phyloP scores from a whole-genome alignment of 1,140 invertebrate species.

The Bombus terrestris region DNA sequence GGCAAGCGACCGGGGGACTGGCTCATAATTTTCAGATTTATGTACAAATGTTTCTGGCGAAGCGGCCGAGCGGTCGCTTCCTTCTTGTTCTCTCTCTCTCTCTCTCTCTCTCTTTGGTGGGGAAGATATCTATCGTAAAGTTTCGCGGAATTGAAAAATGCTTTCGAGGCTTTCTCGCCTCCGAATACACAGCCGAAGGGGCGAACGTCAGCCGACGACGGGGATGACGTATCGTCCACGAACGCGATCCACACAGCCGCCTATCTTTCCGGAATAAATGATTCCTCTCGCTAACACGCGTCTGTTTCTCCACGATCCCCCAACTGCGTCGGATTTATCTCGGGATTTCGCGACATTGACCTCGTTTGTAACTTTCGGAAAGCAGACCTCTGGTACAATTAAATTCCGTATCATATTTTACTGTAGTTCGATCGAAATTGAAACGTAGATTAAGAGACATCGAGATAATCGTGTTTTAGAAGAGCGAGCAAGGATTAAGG shows the following conservation, averaged over 20 bases:
- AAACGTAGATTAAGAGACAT: neutral
- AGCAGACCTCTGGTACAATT: neutral
- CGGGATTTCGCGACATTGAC: neutral
- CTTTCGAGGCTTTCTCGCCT: constrained; percentile 67
- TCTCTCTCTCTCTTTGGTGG: constrained; percentile 29
- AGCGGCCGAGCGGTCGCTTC: constrained; percentile 19
- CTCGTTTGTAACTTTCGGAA: neutral
- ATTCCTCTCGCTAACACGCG: constrained; percentile 3
- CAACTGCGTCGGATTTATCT: no score
- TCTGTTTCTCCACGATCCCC: neutral
- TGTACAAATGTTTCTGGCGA: constrained; percentile 80
- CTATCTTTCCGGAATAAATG: constrained; percentile 33
- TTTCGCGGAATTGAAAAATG: constrained; percentile 81
- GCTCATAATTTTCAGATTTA: constrained; percentile 82
- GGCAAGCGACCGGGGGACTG: constrained; percentile 45
- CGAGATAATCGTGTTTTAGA: neutral
- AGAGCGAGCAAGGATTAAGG: no score
- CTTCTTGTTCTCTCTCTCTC: neutral
- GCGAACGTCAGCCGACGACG: constrained; percentile 23
- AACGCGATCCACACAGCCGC: constrained; percentile 13
- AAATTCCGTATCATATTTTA: neutral
- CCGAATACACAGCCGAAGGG: neutral
- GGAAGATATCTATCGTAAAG: constrained; percentile 80
- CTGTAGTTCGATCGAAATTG: neutral
- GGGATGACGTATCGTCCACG: constrained; percentile 46